A percentile compares a stretch with the other conserved stretches of the same genome.
phyloP scores from a whole-genome alignment of 2,113 vertebrate genomes.

The Elaphurus davidianus region DNA sequence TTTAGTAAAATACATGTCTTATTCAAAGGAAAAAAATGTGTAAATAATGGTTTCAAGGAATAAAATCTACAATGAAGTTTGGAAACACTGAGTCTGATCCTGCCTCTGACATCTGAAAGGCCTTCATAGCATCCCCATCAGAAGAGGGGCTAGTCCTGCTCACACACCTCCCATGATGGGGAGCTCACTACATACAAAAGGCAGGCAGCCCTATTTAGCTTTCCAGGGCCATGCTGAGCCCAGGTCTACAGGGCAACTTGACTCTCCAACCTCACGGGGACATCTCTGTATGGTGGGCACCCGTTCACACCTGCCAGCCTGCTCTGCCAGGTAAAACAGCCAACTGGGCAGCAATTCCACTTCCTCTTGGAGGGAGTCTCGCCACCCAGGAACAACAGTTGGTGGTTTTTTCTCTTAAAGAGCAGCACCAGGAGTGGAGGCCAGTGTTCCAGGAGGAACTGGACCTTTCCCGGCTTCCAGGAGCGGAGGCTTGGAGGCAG shows the following conservation, averaged over 20 bases:
- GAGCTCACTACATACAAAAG: neutral
- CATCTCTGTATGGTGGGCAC: neutral
- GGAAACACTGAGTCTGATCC: neutral
- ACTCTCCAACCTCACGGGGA: fast-evolving
- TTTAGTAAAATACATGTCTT: neutral
- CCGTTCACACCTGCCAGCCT: fast-evolving
- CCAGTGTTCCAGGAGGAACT: neutral
- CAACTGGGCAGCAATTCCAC: fast-evolving
- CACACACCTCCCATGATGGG: fast-evolving
- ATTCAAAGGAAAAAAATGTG: neutral
- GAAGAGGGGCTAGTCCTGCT: fast-evolving
- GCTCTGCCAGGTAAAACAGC: neutral
- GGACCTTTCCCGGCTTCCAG: neutral
- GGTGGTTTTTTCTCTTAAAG: neutral
- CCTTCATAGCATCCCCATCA: fast-evolving
- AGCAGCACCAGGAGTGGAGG: neutral
- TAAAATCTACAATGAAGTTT: neutral
- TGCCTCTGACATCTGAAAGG: neutral
- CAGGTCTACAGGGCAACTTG: fast-evolving
- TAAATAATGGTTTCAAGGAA: neutral
- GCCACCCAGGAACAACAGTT: neutral
- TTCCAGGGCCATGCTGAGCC: neutral
- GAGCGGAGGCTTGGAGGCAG: neutral
- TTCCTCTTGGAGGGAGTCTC: neutral
- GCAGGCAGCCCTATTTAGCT: neutral